Evolutionary conservation across 2,797 vertebrate genomes (phyloP), one percentile per base, ranked within the genome.

Genomic region (Acestrorhynchus altus): DNA sequence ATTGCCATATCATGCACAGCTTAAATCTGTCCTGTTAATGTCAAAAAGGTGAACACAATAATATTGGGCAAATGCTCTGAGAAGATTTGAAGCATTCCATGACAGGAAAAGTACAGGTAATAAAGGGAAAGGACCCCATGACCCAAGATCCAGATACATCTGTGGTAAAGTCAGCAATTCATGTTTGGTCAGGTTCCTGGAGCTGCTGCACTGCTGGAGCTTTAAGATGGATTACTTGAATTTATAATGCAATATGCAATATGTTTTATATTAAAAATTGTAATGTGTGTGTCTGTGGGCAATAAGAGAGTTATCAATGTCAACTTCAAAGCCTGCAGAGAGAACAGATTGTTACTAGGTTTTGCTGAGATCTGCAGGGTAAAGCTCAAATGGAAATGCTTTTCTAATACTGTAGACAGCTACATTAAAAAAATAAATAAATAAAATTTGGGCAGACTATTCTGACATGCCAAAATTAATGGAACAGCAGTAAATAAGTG

Each of bases 201-300:
- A 64, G 22, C 22, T 69, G 42, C 44, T 24, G 49, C n/a, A 54
- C 18, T 46, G 28, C 57, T 24, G 24, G 22, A 22, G 68, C 49
- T 54, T 71, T 66, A 71, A 66, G 59, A 75, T 44, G 44, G 63
- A 82, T 74, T 74, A 54, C 67, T 63, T 44, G 61, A 49, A 79
- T 68, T 22, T 59, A 57, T 76, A 76, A 73, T 40, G 56, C n/a
- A 74, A 77, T 82, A 46, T 79, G 56, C 66, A 57, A 71, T 74
- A 70, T 72, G 39, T 65, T 74, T 74, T 18, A 69, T 71, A 66
- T 81, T 81, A 65, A 79, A 78, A 79, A 70, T 8, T 51, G 72
- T 35, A 65, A 64, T 20, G 20, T 63, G n/a, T 73, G 59, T 69
- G 65, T 73, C 40, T 77, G 73, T 49, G 57, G 69, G 64, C 66